These are phyloP conservation scores for Ctenopoma kingsleyae DNA, from an alignment of 2,797 vertebrate species.

Conservation along the genomic window DNA sequence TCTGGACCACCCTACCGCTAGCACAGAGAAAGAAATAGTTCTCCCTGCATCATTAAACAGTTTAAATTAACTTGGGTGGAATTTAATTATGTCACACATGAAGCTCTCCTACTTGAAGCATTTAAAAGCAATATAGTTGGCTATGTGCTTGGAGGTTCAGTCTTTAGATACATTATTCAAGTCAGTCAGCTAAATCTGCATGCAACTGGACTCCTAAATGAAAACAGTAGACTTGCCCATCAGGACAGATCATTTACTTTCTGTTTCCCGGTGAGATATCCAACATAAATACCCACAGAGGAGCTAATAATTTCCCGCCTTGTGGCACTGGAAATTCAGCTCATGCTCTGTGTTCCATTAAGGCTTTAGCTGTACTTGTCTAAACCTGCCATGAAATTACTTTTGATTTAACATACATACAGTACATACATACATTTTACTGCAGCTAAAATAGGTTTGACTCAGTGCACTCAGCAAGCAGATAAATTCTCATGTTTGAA, in stretches of 20 bases:
- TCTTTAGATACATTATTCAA: slow-evolving; percentile 80
- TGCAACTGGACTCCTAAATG: slow-evolving; percentile 62
- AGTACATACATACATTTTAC: no score
- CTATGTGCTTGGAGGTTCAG: slow-evolving; percentile 66
- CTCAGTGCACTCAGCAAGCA: slow-evolving; percentile 32
- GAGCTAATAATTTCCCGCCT: slow-evolving; percentile 41
- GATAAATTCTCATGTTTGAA: slow-evolving; percentile 41
- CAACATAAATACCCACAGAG: slow-evolving; percentile 33
- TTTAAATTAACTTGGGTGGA: slow-evolving; percentile 83
- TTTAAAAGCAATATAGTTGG: slow-evolving; percentile 76
- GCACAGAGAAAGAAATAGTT: slow-evolving; percentile 78
- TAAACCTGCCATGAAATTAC: slow-evolving; percentile 41
- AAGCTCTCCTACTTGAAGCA: slow-evolving; percentile 73
- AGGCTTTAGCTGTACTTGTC: slow-evolving; percentile 38
- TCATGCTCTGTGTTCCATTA: slow-evolving; percentile 44
- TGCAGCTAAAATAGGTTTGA: slow-evolving; percentile 42
- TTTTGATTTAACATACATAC: slow-evolving; percentile 60
- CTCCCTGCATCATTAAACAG: slow-evolving; percentile 84
- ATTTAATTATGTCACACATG: slow-evolving; percentile 86
- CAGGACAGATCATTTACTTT: slow-evolving; percentile 46
- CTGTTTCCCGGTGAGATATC: slow-evolving; percentile 37
- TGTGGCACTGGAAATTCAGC: slow-evolving; percentile 18
- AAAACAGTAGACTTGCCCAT: slow-evolving; percentile 38
- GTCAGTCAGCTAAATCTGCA: slow-evolving; percentile 65
- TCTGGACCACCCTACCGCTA: slow-evolving; percentile 62